Base-by-base conservation (phyloP, 2,888 invertebrate genomes). In the Leptothorax acervorum region DNA sequence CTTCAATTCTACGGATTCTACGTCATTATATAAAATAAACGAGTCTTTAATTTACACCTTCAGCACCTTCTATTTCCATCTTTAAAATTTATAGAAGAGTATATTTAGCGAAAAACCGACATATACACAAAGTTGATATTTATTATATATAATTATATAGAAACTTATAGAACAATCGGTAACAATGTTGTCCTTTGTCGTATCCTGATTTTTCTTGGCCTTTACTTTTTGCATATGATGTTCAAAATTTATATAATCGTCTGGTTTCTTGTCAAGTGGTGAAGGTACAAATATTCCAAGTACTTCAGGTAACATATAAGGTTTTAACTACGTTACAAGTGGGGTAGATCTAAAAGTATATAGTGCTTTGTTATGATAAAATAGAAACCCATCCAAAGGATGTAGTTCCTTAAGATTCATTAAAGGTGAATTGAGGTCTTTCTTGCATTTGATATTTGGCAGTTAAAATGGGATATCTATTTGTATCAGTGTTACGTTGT, bases 281-380 rank as follows among this genome's bases (percentile, higher is more conserved):
- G 42, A 42, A 2, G 42, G 1, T 42, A 42, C 42, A 9, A 2
- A 42, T 42, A 42, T 42, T 42, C 42, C 42, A 8, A 42, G 42
- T 42, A 42, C 42, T 42, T 99, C 98, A 0, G 97, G 96, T 11
- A 99, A 93, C 99, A 99, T 99, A 93, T 96, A 98, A 0, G 98
- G 96, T 93, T 97, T 98, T 2, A 99, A 95, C 99, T 99, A 99
- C 1, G 97, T 97, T 1, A 99, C 98, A 11, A 99, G 95, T 0
- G 99, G 99, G 0, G 98, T 98, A 71, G 96, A 95, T 2, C 98
- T 98, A 75, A 96, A 95, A 9, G 96, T 96, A 93, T 99, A 99
- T 90, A 97, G 97, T 0, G 97, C 96, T 86, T 96, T 96, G 91
- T 97, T 97, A 95, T 99, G 99, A 95, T 98, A 99, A 95, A 99